Evolutionary conservation across 2,888 invertebrate species (phyloP).

Genomic region (Bellardia bayeri): DNA sequence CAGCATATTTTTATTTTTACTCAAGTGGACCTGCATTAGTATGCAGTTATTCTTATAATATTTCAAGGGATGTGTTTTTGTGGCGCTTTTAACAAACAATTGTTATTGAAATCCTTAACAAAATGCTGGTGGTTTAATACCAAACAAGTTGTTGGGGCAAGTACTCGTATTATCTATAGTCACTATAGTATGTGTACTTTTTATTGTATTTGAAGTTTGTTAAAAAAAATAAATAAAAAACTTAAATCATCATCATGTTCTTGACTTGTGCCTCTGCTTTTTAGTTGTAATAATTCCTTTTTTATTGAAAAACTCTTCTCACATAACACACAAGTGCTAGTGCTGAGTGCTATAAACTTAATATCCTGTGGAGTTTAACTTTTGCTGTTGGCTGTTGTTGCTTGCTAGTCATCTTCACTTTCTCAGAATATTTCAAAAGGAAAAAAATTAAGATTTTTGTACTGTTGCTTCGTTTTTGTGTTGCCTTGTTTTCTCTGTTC

Average conservation of each 20-base stretch:
- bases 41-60: background rate
- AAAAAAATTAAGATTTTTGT: background rate
- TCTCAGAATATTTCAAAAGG: background rate
- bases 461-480: constrained; percentile 30
- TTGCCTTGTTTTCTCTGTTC: background rate
- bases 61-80: background rate
- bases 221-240: constrained; percentile 5
- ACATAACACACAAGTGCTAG: background rate
- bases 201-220: constrained; percentile 42
- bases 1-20: constrained; percentile 48
- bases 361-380: constrained; percentile 66
- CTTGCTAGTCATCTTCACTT: constrained; percentile 49
- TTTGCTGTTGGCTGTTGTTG: constrained; percentile 20
- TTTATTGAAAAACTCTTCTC: constrained; percentile 24
- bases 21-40: constrained; percentile 39
- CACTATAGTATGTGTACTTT: background rate
- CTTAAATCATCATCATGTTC: constrained; percentile 39
- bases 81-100: constrained; percentile 28
- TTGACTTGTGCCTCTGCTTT: background rate
- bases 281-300: constrained; percentile 7
- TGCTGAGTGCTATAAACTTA: constrained; percentile 55
- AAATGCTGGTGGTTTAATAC: too few relatives aligned
- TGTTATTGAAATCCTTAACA: background rate
- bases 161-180: background rate
- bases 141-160: background rate